phyloP scores from a whole-genome alignment of 2,113 vertebrate species.

The Naja naja region DNA sequence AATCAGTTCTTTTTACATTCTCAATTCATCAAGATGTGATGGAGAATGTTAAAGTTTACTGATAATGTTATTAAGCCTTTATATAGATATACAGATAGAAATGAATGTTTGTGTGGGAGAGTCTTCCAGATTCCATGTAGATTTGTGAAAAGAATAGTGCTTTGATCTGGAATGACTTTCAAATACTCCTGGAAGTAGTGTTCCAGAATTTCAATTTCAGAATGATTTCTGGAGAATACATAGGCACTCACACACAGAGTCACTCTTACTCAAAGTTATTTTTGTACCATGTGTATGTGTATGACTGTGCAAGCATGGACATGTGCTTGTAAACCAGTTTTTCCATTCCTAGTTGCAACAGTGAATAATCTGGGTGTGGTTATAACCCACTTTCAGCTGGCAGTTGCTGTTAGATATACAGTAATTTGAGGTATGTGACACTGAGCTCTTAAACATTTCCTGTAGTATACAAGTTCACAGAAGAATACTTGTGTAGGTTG shows the following conservation, averaged over 20 bases:
- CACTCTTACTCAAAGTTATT: neutral
- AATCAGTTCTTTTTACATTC: neutral
- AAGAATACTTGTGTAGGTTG: neutral
- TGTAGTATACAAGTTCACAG: neutral
- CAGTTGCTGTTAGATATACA: constrained; percentile 46
- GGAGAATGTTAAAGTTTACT: neutral
- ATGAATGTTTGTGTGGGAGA: neutral
- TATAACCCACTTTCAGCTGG: constrained; percentile 44
- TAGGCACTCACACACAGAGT: neutral
- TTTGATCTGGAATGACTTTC: neutral
- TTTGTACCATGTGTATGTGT: neutral
- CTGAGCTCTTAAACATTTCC: constrained; percentile 31
- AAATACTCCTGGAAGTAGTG: neutral
- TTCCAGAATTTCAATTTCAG: constrained; percentile 25
- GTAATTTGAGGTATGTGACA: constrained; percentile 17
- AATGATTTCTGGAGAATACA: neutral
- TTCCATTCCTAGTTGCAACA: constrained; percentile 55
- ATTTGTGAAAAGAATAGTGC: neutral
- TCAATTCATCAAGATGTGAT: neutral
- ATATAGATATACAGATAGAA: neutral
- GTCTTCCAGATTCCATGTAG: neutral
- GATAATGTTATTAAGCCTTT: neutral
- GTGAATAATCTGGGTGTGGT: constrained; percentile 55
- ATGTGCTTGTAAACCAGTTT: constrained; percentile 28
- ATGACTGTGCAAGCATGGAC: neutral